Percentiles rank a stretch among this genome's conserved stretches.
These are phyloP conservation scores for Sapajus apella DNA, from an alignment of 2,113 vertebrate genomes.

Conservation along the genomic window DNA sequence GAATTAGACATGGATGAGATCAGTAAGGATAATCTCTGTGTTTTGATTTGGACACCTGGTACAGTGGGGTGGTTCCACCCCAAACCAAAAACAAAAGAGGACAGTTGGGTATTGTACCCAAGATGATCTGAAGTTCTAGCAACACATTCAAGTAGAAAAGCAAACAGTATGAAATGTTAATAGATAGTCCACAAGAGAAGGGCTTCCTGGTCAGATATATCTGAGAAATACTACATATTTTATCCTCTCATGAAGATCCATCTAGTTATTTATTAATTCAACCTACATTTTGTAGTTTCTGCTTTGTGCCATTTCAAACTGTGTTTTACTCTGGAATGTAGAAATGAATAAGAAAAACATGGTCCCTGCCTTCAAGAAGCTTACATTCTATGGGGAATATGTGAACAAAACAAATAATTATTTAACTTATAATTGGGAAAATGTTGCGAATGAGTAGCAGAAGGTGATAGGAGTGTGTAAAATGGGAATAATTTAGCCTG, in stretches of 20 bases:
- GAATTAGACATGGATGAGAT: not conserved
- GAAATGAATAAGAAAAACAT: not conserved
- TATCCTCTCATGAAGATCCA: not conserved
- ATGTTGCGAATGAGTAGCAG: not conserved
- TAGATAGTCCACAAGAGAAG: not conserved
- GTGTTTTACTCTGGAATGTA: not conserved
- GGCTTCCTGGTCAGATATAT: not conserved
- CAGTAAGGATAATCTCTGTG: not conserved
- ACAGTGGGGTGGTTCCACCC: not conserved
- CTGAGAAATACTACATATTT: not conserved
- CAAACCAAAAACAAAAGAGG: not conserved
- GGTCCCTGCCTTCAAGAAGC: not conserved
- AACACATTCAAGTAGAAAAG: not conserved
- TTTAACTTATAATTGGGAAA: not conserved
- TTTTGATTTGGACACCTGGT: not conserved
- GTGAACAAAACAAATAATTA: not conserved
- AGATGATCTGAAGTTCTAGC: not conserved
- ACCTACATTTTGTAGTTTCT: not conserved
- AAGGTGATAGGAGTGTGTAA: not conserved
- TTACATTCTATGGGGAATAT: not conserved
- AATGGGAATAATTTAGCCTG: not conserved
- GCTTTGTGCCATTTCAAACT: not conserved
- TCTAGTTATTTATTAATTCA: slow-evolving; percentile 11
- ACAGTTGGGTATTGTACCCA: not conserved
- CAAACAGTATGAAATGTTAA: not conserved